Evolutionary conservation across 2,797 vertebrate genomes (phyloP).

Genomic region (Denticeps clupeoides): DNA sequence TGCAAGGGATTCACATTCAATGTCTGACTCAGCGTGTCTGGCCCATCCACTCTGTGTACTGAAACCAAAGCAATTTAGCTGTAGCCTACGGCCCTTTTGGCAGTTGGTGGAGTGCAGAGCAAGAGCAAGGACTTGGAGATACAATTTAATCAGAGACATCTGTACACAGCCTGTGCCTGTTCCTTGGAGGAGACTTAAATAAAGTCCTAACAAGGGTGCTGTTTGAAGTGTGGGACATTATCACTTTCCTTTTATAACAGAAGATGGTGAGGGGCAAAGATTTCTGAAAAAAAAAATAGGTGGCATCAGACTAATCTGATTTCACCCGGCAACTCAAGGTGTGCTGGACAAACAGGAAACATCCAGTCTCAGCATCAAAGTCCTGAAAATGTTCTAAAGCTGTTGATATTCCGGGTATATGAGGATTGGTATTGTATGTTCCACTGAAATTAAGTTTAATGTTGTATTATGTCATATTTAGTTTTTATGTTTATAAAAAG

Average conservation of each 20-base stretch:
- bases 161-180: conserved; percentile 76
- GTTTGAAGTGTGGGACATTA: conserved; percentile 83
- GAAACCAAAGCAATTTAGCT: conserved; percentile 99
- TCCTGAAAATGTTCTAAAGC: no score
- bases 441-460: no score
- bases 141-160: conserved; percentile 99
- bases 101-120: conserved; percentile 72
- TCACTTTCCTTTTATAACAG: conserved; percentile 70
- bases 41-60: conserved; percentile 95
- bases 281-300: conserved; percentile 46
- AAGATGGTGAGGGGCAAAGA: conserved; percentile 36
- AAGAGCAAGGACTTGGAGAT: conserved; percentile 72
- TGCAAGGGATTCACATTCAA: conserved; percentile 92
- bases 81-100: conserved; percentile 94
- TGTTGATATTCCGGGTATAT: no score
- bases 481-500: no score
- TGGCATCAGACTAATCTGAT: conserved; percentile 56
- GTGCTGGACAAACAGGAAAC: conserved; percentile 48
- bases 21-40: conserved; percentile 97
- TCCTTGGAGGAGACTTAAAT: conserved; percentile 68
- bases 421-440: no score
- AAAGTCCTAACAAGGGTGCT: conserved; percentile 73
- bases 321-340: conserved; percentile 46
- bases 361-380: no score
- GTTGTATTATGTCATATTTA: no score